phyloP scores from a whole-genome alignment of 2,113 vertebrate species.

The Dinomys branickii region DNA sequence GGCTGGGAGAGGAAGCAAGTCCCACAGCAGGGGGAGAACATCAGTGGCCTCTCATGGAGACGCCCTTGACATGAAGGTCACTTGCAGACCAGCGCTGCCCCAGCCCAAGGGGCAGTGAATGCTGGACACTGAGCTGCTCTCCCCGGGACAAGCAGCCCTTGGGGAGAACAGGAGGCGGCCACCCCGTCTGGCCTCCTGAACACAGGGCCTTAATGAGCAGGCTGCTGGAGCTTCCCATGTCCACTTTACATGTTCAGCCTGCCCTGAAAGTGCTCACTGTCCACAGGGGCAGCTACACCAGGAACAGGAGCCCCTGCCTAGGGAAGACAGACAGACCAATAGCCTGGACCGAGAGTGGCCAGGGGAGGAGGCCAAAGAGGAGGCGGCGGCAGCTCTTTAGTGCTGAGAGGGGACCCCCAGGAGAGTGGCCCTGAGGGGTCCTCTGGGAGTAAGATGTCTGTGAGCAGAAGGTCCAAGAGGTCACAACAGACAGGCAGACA shows the following conservation, averaged over 20 bases:
- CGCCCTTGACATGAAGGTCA: not conserved
- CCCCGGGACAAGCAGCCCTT: too few species aligned
- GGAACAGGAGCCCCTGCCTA: not conserved
- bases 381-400: not conserved
- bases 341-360: not conserved
- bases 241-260: fast-evolving
- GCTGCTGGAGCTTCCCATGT: fast-evolving
- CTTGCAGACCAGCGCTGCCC: not conserved
- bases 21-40: not conserved
- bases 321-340: not conserved
- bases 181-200: not conserved
- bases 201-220: fast-evolving
- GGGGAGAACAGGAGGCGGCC: not conserved
- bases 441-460: not conserved
- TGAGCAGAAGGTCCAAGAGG: not conserved
- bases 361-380: not conserved
- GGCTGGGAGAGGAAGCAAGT: not conserved
- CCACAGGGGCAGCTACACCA: too few species aligned
- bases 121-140: not conserved
- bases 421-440: not conserved
- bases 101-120: not conserved
- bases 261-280: not conserved
- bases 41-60: not conserved
- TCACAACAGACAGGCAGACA: too few species aligned
- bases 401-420: not conserved